phyloP scores from a whole-genome alignment of 2,888 invertebrate genomes.

The Drosophila affinis region DNA sequence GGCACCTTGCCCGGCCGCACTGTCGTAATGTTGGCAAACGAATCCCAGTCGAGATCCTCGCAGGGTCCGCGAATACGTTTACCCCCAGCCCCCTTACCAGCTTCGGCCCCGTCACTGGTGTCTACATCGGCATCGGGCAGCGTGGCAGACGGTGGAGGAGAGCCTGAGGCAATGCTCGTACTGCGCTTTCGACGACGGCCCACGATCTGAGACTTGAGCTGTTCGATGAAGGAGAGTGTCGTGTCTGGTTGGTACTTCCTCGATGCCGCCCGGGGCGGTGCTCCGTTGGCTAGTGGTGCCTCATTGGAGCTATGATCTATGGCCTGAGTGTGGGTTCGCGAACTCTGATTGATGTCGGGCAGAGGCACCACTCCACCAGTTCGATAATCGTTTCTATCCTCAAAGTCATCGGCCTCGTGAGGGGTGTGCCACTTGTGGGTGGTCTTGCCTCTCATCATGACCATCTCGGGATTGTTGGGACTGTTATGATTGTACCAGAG shows the following conservation, averaged over 20 bases:
- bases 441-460: constrained; percentile 59
- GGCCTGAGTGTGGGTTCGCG: constrained; percentile 43
- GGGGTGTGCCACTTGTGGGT: constrained; percentile 55
- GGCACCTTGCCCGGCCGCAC: constrained; percentile 89
- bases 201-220: constrained; percentile 81
- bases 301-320: constrained; percentile 42
- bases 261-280: constrained; percentile 2
- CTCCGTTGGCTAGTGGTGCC: constrained; percentile 25
- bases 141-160: constrained; percentile 32
- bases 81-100: constrained; percentile 57
- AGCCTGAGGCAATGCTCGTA: constrained; percentile 39
- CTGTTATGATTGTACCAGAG: constrained; percentile 64
- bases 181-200: constrained; percentile 72
- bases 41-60: constrained; percentile 84
- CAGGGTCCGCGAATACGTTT: constrained; percentile 86
- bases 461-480: constrained; percentile 58
- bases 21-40: constrained; percentile 86
- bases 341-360: constrained; percentile 71
- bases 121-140: constrained; percentile 66
- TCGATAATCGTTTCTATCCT: constrained; percentile 53
- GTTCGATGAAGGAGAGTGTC: constrained; percentile 66
- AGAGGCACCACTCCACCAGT: constrained; percentile 49
- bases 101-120: constrained; percentile 61
- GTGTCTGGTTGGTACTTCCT: constrained; percentile 40
- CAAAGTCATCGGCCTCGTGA: constrained; percentile 36